Evolutionary conservation across 2,888 invertebrate genomes (phyloP), one percentile per base, ranked within the genome.

Genomic region (Hypolimnas misippus): DNA sequence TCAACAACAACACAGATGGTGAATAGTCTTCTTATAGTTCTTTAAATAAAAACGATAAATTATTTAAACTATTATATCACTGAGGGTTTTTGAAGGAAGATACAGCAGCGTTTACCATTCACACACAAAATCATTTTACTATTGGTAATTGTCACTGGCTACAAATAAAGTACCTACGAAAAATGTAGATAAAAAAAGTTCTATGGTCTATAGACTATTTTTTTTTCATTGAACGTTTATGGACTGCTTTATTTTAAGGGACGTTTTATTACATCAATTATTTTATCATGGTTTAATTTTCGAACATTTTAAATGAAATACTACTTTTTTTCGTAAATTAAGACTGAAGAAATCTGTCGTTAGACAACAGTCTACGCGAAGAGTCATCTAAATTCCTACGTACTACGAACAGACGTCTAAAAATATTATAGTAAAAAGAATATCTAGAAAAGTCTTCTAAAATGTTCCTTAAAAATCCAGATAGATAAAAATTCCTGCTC

Each of bases 371-470:
- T 70, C 73, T 74, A 78, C 72, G 74, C 72, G 59, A 73, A 72
- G 70, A 73, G 73, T 75, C 65, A 71, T 72, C 78, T 82, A 79
- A 51, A 42, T 44, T 35, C 55, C 61, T 79, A 80, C 76, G 78
- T 72, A 77, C 78, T 82, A 83, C 82, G 82, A 82, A 83, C 82
- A 84, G 80, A 78, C 79, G 67, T 89, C 88, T 86, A 89, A 88
- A 89, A 89, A 89, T 88, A 87, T 40, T 44, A 35, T 52, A 17
- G 29, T 59, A 59, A 57, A 59, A 61, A 29, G 51, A 60, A 56
- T 52, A 10, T 31, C 40, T 57, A 60, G 46, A 62, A 56, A 62
- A 51, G 19, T 19, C 19, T 7, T 44, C 35, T 56, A 52, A 55
- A 35, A 46, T 19, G 42, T 35, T 16, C 14, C 44, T 54, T 54